A percentile compares a stretch with the other conserved stretches of the same genome.
Conservation (phyloP, 2,797 vertebrate genomes). For the Pantherophis vulpinus region DNA sequence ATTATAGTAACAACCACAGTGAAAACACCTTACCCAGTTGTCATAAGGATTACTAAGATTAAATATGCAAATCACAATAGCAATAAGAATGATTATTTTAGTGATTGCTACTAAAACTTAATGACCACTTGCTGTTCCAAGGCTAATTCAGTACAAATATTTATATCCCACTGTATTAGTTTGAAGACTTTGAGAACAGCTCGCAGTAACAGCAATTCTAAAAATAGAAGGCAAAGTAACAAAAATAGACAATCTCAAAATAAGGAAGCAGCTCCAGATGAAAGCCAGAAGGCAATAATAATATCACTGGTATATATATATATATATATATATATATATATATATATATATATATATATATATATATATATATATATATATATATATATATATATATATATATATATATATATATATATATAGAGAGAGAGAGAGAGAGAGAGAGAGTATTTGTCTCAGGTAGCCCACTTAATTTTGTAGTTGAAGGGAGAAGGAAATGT, state of each 20-base stretch:
- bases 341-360: too few relatives aligned
- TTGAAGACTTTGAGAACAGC: slow-evolving; percentile 6
- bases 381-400: too few relatives aligned
- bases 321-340: background rate
- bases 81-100: slow-evolving; percentile 5
- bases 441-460: background rate
- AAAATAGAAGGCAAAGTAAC: background rate
- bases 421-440: too few relatives aligned
- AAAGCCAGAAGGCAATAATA: background rate
- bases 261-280: background rate
- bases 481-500: background rate
- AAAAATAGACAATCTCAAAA: background rate
- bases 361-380: too few relatives aligned
- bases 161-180: slow-evolving; percentile 8
- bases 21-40: background rate
- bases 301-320: too few relatives aligned
- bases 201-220: background rate
- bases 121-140: slow-evolving; percentile 2
- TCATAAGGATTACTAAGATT: background rate
- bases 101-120: slow-evolving; percentile 1
- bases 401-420: too few relatives aligned
- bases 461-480: background rate
- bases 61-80: slow-evolving; percentile 13
- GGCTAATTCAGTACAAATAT: slow-evolving; percentile 18
- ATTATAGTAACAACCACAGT: background rate